Evolutionary conservation across 1,140 invertebrate genomes (phyloP), one percentile per base, ranked within the genome.

Genomic region (Drosophila lacertosa): DNA sequence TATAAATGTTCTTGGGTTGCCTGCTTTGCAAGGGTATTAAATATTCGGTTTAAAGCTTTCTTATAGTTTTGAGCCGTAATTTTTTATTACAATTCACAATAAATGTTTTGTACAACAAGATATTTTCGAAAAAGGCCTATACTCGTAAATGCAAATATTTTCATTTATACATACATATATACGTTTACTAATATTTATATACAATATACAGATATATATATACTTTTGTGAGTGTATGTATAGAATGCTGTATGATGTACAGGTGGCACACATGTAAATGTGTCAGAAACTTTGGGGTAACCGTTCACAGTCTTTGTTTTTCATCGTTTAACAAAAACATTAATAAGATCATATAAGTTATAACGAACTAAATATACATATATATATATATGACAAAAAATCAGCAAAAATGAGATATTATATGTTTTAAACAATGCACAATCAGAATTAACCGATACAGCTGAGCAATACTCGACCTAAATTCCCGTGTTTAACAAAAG

Each of bases 251-350:
- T 62, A 73, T 68, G 20, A 11, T 18, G 10, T 40, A 22, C 13
- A 35, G 22, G 18, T 26, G 13, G 44, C 33, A 60, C 62, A 65
- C 32, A 16, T 65, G 51, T 65, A 37, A 47, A 60, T 81, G 66
- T 81, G 64, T 77, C 64, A 77, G 78, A 76, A 77, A 82, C 79
- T 77, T 84, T 60, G 69, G 83, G 81, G 73, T 86, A 83, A 62
- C 53, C 57, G 59, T 86, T 84, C 81, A 84, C 80, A 84, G 80
- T 84, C 80, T 84, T 84, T 64, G 47, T 60, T 74, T 72, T 84
- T 20, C 64, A 65, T 60, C 42, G 58, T 59, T 65, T 39, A 67
- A 78, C 35, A 60, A 35, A 68, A 74, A 20, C 51, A 80, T 75
- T 50, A 68, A 64, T 20, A 53, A 44, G 54, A 50, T 54, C 35